Evolutionary conservation across 2,113 vertebrate genomes (phyloP).

Genomic region (Pangasianodon hypophthalmus): DNA sequence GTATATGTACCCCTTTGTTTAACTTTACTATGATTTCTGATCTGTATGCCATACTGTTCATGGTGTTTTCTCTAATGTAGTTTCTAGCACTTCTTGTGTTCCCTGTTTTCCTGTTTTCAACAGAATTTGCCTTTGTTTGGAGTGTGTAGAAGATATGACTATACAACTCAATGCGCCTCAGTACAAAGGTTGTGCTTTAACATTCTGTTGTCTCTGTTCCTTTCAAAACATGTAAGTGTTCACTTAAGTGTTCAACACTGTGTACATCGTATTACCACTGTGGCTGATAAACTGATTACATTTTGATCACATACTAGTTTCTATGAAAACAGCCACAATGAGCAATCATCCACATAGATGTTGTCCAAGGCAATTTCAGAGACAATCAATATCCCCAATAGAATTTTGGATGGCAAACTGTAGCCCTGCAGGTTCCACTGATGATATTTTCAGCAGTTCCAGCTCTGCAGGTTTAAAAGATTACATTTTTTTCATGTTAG

Average conservation of each 20-base stretch:
- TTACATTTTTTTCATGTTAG: constrained; percentile 56
- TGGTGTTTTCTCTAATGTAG: no score
- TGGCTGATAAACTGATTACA: constrained; percentile 48
- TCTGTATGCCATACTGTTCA: no score
- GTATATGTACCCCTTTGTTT: no score
- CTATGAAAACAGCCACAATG: constrained; percentile 32
- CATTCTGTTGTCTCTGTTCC: neutral
- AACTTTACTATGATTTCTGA: no score
- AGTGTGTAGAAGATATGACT: no score
- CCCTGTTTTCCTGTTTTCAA: no score
- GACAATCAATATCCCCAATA: constrained; percentile 70
- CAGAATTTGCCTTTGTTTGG: no score
- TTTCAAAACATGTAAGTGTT: neutral
- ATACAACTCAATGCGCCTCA: no score
- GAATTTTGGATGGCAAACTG: constrained; percentile 60
- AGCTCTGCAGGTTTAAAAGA: constrained; percentile 67
- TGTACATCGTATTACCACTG: neutral
- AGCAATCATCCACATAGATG: constrained; percentile 49
- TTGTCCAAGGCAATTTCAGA: constrained; percentile 48
- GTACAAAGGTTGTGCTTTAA: neutral
- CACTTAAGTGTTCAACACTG: neutral
- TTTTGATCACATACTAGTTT: constrained; percentile 59
- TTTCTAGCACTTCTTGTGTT: no score
- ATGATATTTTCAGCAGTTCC: constrained; percentile 61
- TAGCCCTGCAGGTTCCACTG: constrained; percentile 59